Evolutionary conservation across 2,797 vertebrate species (phyloP).

Genomic region (Poeciliopsis gracilis): DNA sequence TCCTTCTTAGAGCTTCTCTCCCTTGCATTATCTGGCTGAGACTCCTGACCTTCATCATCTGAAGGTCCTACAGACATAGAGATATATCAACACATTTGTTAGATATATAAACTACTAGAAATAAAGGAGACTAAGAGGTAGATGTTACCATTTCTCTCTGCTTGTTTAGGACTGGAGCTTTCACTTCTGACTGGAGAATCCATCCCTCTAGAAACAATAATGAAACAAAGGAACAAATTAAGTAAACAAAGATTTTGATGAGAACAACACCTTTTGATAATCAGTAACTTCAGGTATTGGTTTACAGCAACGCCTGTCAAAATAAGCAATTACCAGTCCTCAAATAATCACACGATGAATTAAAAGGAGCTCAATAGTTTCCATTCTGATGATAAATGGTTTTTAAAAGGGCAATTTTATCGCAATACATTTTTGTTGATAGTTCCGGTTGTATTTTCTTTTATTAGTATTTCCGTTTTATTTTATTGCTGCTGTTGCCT

Average conservation of each 20-base stretch:
- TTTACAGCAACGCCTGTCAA: not conserved
- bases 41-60: constrained; percentile 37
- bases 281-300: not conserved
- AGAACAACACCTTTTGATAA: not conserved
- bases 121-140: not conserved
- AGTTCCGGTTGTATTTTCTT: too few relatives aligned
- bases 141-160: constrained; percentile 48
- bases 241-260: not conserved
- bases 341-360: too few relatives aligned
- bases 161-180: constrained; percentile 44
- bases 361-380: too few relatives aligned
- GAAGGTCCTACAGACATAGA: constrained; percentile 32
- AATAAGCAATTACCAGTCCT: too few relatives aligned
- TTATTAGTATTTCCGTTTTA: too few relatives aligned
- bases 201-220: constrained; percentile 52
- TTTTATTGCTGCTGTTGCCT: not conserved
- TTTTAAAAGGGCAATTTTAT: too few relatives aligned
- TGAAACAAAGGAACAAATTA: not conserved
- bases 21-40: constrained; percentile 1
- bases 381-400: too few relatives aligned
- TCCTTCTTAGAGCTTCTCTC: constrained; percentile 38
- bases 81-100: not conserved
- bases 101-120: not conserved
- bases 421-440: too few relatives aligned
- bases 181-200: constrained; percentile 57